Base-by-base conservation (phyloP, 2,888 invertebrate species). In the Myopa tessellatipennis region DNA sequence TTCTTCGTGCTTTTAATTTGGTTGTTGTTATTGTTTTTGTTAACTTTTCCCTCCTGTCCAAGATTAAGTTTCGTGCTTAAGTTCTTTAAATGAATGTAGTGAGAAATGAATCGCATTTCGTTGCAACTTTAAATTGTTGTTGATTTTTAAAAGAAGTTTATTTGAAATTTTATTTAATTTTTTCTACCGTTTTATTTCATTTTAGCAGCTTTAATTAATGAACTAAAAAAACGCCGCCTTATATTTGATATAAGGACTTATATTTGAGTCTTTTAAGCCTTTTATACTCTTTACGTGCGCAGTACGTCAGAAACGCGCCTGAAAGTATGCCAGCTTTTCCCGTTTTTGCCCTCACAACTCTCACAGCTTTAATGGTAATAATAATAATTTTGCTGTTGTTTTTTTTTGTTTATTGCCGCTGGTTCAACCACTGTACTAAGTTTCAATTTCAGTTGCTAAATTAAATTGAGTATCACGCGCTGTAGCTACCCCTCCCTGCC, bases 401-500 rank as follows among this genome's bases (percentile, higher is more conserved):
- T 26, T 26, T 26, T 26, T 26, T 26, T 26, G 26, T 55, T 55
- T 16, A 1, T 55, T n/a, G 16, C 10, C 3, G 45, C 45, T 2
- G 10, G 8, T n/a, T 55, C 55, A 16, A 12, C n/a, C 10, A 12
- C n/a, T 5, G 55, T 2, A 55, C 5, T 55, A 14, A 4, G 65
- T 65, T 65, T 36, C 38, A 34, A 14, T 65, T 65, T 36, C 38
- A 65, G 34, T 36, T 65, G 55, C 55, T 55, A n/a, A 55, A 55
- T 55, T 14, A 55, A 55, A 55, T 55, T 55, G 55, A n/a, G n/a
- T n/a, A 50, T 14, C 50, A 14, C 50, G 8, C n/a, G 61, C 26
- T 61, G 34, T 61, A 45, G 45, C 6, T 1, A 14, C 58, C 58
- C 16, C 58, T 58, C 2, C 2, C n/a, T 58, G 5, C 58, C 58